Conservation (phyloP, 2,888 invertebrate species). For the Nebria salina region DNA sequence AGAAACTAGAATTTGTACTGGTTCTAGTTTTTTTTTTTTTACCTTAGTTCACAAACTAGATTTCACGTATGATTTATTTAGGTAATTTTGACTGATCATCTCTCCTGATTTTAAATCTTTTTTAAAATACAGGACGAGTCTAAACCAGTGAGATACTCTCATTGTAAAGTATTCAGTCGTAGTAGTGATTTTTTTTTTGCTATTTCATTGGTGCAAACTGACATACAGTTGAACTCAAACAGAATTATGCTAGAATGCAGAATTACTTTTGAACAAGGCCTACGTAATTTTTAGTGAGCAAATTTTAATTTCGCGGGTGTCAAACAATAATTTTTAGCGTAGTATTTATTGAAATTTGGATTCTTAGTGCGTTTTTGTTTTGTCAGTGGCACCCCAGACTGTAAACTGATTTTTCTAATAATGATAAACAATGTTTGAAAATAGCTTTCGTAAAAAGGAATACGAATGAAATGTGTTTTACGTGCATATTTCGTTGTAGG, state of each 20-base stretch:
- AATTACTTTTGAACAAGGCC: background rate
- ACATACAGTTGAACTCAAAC: background rate
- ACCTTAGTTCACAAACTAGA: constrained; percentile 30
- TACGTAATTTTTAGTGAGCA: constrained; percentile 2
- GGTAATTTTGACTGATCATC: constrained; percentile 14
- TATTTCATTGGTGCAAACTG: background rate
- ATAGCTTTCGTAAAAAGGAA: constrained; percentile 30
- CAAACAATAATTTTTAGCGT: background rate
- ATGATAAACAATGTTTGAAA: constrained; percentile 26
- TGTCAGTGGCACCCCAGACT: constrained; percentile 30
- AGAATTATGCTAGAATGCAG: background rate
- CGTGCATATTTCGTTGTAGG: constrained; percentile 45
- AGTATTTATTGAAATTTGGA: constrained; percentile 8
- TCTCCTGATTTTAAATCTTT: constrained; percentile 35
- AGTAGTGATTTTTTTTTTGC: background rate
- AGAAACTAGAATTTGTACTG: constrained; percentile 17
- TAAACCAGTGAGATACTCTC: too few species aligned
- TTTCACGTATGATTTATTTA: constrained; percentile 18
- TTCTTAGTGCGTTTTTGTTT: background rate
- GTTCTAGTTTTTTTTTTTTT: constrained; percentile 31
- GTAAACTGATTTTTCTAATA: constrained; percentile 22
- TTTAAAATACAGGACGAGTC: constrained; percentile 34
- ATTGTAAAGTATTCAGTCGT: background rate
- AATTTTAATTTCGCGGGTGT: constrained; percentile 13
- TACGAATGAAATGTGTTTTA: constrained; percentile 21